Evolutionary conservation across 2,888 invertebrate genomes (phyloP), one percentile per base, ranked within the genome.

Genomic region (Hartigia nigra): DNA sequence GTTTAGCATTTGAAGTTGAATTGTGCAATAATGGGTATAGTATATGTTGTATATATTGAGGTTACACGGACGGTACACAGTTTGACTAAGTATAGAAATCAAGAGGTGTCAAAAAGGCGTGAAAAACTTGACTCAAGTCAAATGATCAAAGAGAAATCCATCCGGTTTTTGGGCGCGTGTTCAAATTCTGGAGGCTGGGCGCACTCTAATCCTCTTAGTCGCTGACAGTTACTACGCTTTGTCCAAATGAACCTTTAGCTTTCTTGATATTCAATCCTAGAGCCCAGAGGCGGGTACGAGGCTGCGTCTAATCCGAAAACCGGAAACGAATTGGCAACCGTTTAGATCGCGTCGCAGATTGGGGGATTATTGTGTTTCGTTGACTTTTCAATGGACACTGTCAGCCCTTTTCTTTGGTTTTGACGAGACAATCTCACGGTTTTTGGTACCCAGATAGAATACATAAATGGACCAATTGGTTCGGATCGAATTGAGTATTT

Each of bases 291-390:
- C 78, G 39, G 55, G 23, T 78, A 70, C 32, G 55, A 55, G 55
- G 23, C 23, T 23, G 9, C 86, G 85, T 86, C 87, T 91, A 91
- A 91, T 91, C 91, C 91, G 87, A 91, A 86, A 91, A 91, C 91
- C 91, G 91, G 91, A 91, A 91, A 91, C 91, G 91, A 91, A 91
- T 91, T 91, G 91, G 91, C 91, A 91, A 91, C 90, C 91, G 91
- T 91, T 91, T 91, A 91, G 91, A 91, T 89, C 86, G 87, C 84
- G 34, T 55, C 55, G 55, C 55, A 55, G 55, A 55, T 55, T 55
- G 55, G 23, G 23, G 55, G 55, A 55, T 55, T 14, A 23, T 55
- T 55, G 23, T 55, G 55, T 55, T 23, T 55, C 55, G 55, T 1
- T 55, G 55, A 55, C 23, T 55, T 55, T 55, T 55, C 55, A 55